Conservation (phyloP, 64 coral and sea anemone species). For the Montipora efflorescens region DNA sequence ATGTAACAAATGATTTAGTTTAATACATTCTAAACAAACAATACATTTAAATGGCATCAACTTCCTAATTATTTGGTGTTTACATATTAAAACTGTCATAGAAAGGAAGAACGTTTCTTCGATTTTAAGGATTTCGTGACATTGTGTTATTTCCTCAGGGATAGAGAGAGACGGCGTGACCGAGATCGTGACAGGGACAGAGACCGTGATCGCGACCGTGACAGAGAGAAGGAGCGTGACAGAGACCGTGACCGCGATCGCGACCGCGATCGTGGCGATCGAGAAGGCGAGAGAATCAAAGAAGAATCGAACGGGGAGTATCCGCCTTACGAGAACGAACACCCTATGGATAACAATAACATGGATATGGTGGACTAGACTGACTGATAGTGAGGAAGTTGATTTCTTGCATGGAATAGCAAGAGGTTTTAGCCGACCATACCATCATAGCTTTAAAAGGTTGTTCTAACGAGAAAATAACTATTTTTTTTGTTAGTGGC, state of each 20-base stretch:
- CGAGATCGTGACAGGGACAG: constrained; percentile 15
- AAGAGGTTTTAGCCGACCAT: too few relatives aligned
- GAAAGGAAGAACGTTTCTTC: not conserved
- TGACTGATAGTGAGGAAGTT: not conserved
- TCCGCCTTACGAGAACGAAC: constrained; percentile 44
- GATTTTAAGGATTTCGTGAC: not conserved
- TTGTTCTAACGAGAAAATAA: too few relatives aligned
- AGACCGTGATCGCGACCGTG: constrained; percentile 44
- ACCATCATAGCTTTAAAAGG: too few relatives aligned
- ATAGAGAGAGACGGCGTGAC: constrained; percentile 44
- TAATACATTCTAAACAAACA: too few relatives aligned
- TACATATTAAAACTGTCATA: too few relatives aligned
- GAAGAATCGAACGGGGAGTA: constrained; percentile 63
- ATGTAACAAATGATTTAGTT: too few relatives aligned
- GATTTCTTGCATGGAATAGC: not conserved
- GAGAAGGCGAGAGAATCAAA: constrained; percentile 62
- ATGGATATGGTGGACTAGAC: constrained; percentile 65
- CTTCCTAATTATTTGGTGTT: too few relatives aligned
- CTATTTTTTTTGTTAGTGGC: too few relatives aligned
- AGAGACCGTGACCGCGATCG: constrained; percentile 52
- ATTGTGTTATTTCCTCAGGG: not conserved
- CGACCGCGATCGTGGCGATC: constrained; percentile 52
- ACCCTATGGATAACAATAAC: constrained; percentile 50
- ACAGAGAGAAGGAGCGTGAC: constrained; percentile 45
- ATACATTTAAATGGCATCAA: too few relatives aligned